Conservation (phyloP, 2,888 invertebrate genomes). For the Pterostichus madidus region DNA sequence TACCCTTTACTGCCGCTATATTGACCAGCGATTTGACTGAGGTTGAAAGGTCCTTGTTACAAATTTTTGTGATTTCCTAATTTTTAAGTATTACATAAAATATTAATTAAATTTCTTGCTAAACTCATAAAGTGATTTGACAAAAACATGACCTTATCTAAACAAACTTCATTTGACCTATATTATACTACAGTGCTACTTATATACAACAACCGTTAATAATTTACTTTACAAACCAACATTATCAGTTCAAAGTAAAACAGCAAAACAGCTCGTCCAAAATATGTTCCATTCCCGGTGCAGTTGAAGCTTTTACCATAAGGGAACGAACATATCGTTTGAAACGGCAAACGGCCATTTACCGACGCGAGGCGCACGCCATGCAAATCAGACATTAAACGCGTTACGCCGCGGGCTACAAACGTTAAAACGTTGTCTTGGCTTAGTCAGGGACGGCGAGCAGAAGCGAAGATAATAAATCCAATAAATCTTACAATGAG, state of each 20-base stretch:
- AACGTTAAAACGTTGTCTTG: background rate
- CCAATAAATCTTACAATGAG: slow-evolving; percentile 16
- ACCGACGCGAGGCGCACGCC: slow-evolving; percentile 22
- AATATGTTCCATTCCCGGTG: background rate
- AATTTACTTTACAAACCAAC: background rate
- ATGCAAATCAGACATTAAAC: slow-evolving; percentile 41
- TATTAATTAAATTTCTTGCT: too few relatives aligned
- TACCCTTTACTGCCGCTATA: too few relatives aligned
- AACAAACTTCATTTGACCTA: too few relatives aligned
- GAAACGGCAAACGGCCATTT: background rate
- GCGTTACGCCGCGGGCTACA: slow-evolving; percentile 7
- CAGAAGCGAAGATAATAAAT: slow-evolving; percentile 40
- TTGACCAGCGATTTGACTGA: too few relatives aligned
- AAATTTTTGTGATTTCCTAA: too few relatives aligned
- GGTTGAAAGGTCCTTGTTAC: too few relatives aligned
- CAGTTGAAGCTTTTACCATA: background rate
- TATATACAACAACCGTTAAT: background rate
- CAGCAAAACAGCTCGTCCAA: background rate
- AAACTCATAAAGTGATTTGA: too few relatives aligned
- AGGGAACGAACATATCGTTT: background rate
- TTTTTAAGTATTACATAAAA: too few relatives aligned
- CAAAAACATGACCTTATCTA: too few relatives aligned
- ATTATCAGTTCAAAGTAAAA: background rate
- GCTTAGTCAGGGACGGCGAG: background rate
- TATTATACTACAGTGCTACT: background rate